These are phyloP conservation scores for Acanthisitta chloris DNA, from an alignment of 2,113 vertebrate genomes.

Conservation along the genomic window DNA sequence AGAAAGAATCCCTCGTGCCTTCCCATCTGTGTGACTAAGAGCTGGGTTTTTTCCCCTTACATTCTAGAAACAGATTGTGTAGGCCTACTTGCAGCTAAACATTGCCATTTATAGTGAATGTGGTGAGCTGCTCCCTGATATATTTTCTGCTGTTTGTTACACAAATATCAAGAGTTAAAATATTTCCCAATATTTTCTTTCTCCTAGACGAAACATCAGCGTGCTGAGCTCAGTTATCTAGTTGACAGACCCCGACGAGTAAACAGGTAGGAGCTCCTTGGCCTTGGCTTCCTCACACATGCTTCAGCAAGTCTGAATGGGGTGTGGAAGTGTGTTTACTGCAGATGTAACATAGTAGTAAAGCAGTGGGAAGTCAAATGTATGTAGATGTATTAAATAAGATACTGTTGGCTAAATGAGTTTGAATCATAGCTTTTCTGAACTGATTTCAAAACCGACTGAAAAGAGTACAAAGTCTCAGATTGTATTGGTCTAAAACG, in stretches of 20 bases:
- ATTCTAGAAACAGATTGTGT: neutral
- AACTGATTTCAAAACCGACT: neutral
- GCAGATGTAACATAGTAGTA: neutral
- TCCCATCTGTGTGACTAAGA: slow-evolving; percentile 1
- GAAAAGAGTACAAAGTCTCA: neutral
- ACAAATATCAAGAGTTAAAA: slow-evolving; percentile 36
- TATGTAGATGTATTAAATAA: neutral
- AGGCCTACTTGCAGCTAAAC: slow-evolving; percentile 11
- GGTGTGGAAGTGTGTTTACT: neutral
- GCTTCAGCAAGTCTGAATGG: neutral
- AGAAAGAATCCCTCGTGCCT: neutral
- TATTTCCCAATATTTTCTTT: slow-evolving; percentile 58
- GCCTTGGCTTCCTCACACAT: neutral
- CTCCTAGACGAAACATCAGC: slow-evolving; percentile 94
- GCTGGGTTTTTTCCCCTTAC: neutral
- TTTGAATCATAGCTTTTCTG: neutral
- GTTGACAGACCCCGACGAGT: slow-evolving; percentile 95
- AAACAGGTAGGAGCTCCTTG: slow-evolving; percentile 86
- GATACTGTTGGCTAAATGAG: neutral
- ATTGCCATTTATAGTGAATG: neutral
- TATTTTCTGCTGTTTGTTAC: neutral
- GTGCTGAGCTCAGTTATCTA: slow-evolving; percentile 96
- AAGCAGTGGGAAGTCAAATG: neutral
- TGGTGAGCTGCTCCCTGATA: neutral
- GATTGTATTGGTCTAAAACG: neutral